phyloP scores from a whole-genome alignment of 2,888 invertebrate species.

The Ochlodes sylvanus region DNA sequence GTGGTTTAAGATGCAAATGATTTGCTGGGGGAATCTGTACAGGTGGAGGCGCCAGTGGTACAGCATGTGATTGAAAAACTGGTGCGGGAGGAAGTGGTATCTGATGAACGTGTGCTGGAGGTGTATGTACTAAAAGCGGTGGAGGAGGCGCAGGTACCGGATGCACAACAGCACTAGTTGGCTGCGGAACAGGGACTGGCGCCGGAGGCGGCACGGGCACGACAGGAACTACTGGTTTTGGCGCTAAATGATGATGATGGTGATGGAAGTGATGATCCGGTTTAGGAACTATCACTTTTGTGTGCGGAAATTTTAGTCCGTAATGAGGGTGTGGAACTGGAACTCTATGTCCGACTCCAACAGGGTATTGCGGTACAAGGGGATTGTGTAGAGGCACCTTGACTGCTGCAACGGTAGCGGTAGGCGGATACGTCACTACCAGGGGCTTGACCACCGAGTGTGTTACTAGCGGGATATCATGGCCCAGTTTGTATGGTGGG shows the following conservation, averaged over 20 bases:
- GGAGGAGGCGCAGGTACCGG: constrained; percentile 43
- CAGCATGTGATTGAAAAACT: constrained; percentile 50
- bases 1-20: constrained; percentile 60
- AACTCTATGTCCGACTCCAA: constrained; percentile 67
- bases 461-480: constrained; percentile 76
- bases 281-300: constrained; percentile 59
- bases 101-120: constrained; percentile 59
- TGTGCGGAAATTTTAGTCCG: constrained; percentile 69
- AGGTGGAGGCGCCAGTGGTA: constrained; percentile 56
- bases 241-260: constrained; percentile 74
- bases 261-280: constrained; percentile 75
- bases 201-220: constrained; percentile 44
- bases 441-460: constrained; percentile 79
- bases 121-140: constrained; percentile 52
- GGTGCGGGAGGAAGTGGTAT: constrained; percentile 60
- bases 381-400: constrained; percentile 74
- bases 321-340: constrained; percentile 71
- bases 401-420: constrained; percentile 73
- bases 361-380: constrained; percentile 60
- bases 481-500: constrained; percentile 79
- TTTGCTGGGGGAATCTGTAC: constrained; percentile 55
- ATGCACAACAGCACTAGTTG: constrained; percentile 25
- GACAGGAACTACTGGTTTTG: constrained; percentile 67
- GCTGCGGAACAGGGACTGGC: constrained; percentile 40
- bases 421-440: constrained; percentile 77